Evolutionary conservation across 2,797 vertebrate species (phyloP).

Genomic region (Macrochelys suwanniensis): DNA sequence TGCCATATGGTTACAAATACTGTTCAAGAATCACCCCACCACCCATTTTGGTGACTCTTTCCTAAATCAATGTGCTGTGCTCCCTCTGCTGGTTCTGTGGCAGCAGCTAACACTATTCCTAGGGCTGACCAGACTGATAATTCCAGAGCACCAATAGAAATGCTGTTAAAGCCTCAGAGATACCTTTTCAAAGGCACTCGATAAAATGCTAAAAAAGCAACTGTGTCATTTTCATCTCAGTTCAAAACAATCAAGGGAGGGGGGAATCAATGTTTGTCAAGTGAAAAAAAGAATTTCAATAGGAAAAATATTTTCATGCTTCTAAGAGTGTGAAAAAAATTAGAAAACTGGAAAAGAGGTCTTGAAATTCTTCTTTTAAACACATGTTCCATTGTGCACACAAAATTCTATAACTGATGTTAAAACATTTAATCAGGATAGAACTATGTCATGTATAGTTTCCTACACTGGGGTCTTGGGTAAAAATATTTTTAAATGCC

Average conservation of each 20-base stretch:
- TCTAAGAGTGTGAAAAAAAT: neutral
- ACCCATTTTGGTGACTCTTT: neutral
- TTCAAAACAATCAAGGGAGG: neutral
- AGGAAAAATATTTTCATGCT: neutral
- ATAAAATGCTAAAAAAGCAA: neutral
- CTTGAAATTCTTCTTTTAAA: neutral
- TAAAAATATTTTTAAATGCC: neutral
- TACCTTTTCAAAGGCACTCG: neutral
- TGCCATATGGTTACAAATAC: neutral
- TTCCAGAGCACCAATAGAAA: neutral
- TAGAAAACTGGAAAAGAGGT: neutral
- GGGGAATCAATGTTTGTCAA: neutral
- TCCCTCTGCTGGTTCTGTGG: neutral
- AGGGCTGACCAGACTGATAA: neutral
- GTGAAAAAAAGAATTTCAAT: neutral
- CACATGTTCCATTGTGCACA: neutral
- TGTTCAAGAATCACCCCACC: neutral
- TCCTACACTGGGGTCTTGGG: rapidly evolving
- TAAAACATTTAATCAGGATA: neutral
- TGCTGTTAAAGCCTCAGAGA: neutral
- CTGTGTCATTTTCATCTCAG: neutral
- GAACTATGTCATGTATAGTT: rapidly evolving
- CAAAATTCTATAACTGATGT: neutral
- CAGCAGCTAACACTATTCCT: neutral
- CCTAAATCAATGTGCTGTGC: neutral